Conservation (phyloP, 2,113 vertebrate genomes). For the Gadus macrocephalus region DNA sequence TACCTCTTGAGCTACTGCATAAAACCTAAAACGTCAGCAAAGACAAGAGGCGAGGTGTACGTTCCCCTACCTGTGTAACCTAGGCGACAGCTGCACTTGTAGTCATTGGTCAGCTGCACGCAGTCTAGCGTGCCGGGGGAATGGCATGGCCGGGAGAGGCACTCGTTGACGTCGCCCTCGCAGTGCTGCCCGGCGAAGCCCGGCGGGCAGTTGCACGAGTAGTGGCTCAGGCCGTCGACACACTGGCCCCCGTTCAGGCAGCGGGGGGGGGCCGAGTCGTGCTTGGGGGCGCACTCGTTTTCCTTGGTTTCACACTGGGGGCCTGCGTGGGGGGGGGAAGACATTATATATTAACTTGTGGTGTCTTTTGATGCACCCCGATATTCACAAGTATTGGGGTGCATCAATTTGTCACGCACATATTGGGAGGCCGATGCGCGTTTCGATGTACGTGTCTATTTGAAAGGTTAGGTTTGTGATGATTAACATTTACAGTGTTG, state of each 20-base stretch:
- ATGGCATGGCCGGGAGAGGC: conserved; percentile 83
- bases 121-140: conserved; percentile 85
- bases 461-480: too few species aligned
- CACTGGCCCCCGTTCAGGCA: conserved; percentile 89
- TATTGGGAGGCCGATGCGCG: too few species aligned
- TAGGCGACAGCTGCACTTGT: conserved; percentile 81
- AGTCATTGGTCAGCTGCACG: conserved; percentile 83
- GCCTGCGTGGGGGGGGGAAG: conserved; percentile 60
- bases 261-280: conserved; percentile 60
- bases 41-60: too few species aligned
- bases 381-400: too few species aligned
- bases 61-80: conserved; percentile 82
- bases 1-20: too few species aligned
- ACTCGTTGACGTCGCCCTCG: conserved; percentile 92
- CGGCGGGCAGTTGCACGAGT: conserved; percentile 79
- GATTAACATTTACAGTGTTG: too few species aligned
- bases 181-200: conserved; percentile 89
- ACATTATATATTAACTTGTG: too few species aligned
- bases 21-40: too few species aligned
- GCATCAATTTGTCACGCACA: too few species aligned
- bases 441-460: too few species aligned
- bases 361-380: too few species aligned
- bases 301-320: conserved; percentile 81
- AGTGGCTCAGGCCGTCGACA: conserved; percentile 82
- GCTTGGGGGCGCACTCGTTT: conserved; percentile 79